Base-by-base conservation (phyloP, 2,888 invertebrate genomes). In the Incurvaria masculella region DNA sequence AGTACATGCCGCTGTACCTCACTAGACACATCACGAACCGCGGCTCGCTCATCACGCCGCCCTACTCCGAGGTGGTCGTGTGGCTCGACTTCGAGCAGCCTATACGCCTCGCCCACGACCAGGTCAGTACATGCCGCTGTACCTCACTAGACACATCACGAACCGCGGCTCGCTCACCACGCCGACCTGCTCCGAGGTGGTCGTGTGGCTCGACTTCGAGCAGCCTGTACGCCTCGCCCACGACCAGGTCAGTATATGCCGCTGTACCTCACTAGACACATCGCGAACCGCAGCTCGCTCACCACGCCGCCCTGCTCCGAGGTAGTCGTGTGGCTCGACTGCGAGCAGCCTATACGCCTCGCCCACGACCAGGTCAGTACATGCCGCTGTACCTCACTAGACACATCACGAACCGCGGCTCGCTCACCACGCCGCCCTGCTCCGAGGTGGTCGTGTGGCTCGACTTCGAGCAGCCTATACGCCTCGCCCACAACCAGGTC, bases 281-380 rank as follows among this genome's bases (percentile, higher is more conserved):
- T 87, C 75, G 92, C 91, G 1, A 94, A 94, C 64, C 80, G 81
- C 42, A 94, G 94, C 0, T 93, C 93, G 0, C 65, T 94, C 54
- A 94, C 94, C 3, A 94, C 94, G 2, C 93, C 93, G 2, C 94
- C 94, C 0, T 90, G 89, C 57, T 83, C 83, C 20, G 94, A 94
- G 73, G 86, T 89, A 44, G 94, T 94, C 38, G 86, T 85, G 39
- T 94, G 93, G 93, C 84, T 94, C 49, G 90, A 94, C 58, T 91
- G 90, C 60, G 83, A 84, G 57, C 79, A 86, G 51, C 86, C 90
- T 1, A 84, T 92, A 6, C 67, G 75, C 52, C 69, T 89, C 48
- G 84, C 87, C 1, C 83, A 84, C 54, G 70, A 81, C 40, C 87
- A 89, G 82, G 89, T 87, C 64, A 52, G 0, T 62, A 78, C 6